Evolutionary conservation across 2,797 vertebrate genomes (phyloP).

Genomic region (Harpagifer antarcticus): DNA sequence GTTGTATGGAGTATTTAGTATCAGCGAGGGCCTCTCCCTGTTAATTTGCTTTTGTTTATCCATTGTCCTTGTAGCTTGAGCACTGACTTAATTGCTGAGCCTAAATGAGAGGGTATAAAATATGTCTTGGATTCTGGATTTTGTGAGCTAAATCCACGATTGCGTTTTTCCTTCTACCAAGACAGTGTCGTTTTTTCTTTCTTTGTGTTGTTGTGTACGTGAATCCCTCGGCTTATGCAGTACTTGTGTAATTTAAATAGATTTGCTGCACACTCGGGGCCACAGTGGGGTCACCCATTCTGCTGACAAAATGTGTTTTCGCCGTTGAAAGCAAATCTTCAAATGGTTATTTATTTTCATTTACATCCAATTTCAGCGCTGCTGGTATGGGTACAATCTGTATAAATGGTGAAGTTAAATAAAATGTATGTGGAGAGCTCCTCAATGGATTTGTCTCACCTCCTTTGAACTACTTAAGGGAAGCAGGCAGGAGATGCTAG

Average conservation of each 20-base stretch:
- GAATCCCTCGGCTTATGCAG: slow-evolving; percentile 6
- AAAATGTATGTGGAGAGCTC: slow-evolving; percentile 43
- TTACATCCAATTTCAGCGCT: slow-evolving; percentile 52
- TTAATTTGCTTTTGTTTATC: slow-evolving; percentile 73
- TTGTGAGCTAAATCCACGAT: slow-evolving; percentile 47
- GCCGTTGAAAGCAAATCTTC: slow-evolving; percentile 56
- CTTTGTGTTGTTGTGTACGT: slow-evolving; percentile 8
- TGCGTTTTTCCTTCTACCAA: slow-evolving; percentile 59
- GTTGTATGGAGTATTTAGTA: slow-evolving; percentile 66
- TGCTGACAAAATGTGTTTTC: slow-evolving; percentile 64
- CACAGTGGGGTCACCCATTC: slow-evolving; percentile 52
- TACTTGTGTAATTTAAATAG: slow-evolving; percentile 56
- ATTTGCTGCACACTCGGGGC: slow-evolving; percentile 33
- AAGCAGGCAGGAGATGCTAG: slow-evolving; percentile 6
- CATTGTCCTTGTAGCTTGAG: slow-evolving; percentile 63
- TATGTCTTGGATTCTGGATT: slow-evolving; percentile 45
- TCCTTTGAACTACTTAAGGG: slow-evolving; percentile 23
- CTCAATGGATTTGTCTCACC: slow-evolving; percentile 48
- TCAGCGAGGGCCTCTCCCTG: slow-evolving; percentile 58
- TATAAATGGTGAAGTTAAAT: slow-evolving; percentile 40
- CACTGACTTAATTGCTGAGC: slow-evolving; percentile 44
- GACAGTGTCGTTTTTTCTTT: slow-evolving; percentile 11
- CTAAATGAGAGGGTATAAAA: slow-evolving; percentile 47
- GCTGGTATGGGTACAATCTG: slow-evolving; percentile 29
- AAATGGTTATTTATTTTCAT: slow-evolving; percentile 63